Base-by-base conservation (phyloP, 2,888 invertebrate genomes). In the Allophyes oxyacanthae region DNA sequence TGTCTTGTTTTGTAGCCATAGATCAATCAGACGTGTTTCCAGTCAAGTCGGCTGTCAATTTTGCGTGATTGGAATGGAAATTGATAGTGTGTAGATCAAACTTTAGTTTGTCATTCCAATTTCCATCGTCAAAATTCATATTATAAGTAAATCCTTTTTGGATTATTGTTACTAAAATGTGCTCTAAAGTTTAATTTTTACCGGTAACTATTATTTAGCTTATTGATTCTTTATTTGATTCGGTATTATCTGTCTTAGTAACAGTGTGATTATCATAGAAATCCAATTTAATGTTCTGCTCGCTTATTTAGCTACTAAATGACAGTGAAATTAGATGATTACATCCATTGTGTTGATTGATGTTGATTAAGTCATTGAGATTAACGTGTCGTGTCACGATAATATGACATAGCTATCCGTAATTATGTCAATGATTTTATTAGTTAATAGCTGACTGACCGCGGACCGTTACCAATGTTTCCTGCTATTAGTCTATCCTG, bases 1-100 rank as follows among this genome's bases (percentile, higher is more conserved):
- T 36, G 20, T 40, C 41, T 36, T 63, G 55, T 51, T 55, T 53
- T 64, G 60, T 63, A 43, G 30, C 26, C 37, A 34, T 51, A 60
- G 61, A 69, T 69, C 69, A 65, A 69, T 69, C 69, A 53, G 64
- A 38, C 43, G 36, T 58, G 58, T 70, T 55, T 25, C 33, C 28
- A 61, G 52, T 59, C 50, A 58, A 59, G 44, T 64, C 55, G 34
- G 25, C 40, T 64, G 64, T 64, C 60, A 70, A 46, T 64, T 54
- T 54, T 25, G 40, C 59, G 38, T 51, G 59, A 67, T 63, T 52
- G 34, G 34, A 67, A 52, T 49, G 25, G n/a, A n/a, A 11, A 67
- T 67, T 52, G 59, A 59, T 59, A 38, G 38, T 52, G 51, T 54
- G 15, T 32, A 50, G 51, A 51, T 32, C 32, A 42, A 7, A 48